phyloP scores from a whole-genome alignment of 2,113 vertebrate species.

The Elanoides forficatus region DNA sequence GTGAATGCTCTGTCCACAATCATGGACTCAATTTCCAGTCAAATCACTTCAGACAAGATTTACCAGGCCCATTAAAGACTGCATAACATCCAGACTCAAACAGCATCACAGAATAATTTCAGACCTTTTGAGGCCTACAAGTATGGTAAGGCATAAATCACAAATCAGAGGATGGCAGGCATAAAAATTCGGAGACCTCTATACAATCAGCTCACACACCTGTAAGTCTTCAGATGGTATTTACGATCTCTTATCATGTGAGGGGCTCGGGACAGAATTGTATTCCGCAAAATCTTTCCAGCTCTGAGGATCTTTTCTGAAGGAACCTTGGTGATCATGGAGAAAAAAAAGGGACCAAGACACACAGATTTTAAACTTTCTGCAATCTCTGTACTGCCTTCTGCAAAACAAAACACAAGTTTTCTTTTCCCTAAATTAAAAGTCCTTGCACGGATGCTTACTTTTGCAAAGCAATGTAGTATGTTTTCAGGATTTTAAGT shows the following conservation, averaged over 20 bases:
- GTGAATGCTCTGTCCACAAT: conserved; percentile 11
- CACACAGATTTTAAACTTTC: conserved; percentile 8
- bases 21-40: conserved; percentile 33
- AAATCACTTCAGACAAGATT: conserved; percentile 47
- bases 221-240: conserved; percentile 96
- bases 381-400: not conserved
- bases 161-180: not conserved
- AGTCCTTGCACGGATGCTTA: not conserved
- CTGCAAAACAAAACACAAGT: conserved; percentile 23
- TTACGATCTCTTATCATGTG: conserved; percentile 99
- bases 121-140: not conserved
- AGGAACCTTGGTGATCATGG: conserved; percentile 78
- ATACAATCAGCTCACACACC: conserved; percentile 73
- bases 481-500: not conserved
- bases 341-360: conserved; percentile 3
- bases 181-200: conserved; percentile 29
- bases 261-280: conserved; percentile 87
- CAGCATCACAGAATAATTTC: conserved; percentile 10
- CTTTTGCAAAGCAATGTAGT: not conserved
- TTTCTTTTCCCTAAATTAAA: not conserved
- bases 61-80: conserved; percentile 21
- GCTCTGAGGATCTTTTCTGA: conserved; percentile 93
- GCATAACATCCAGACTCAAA: conserved; percentile 39
- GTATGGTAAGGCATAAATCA: not conserved
- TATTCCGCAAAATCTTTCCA: conserved; percentile 87